Base-by-base conservation (phyloP, 2,888 invertebrate species). In the Polietes domitor region DNA sequence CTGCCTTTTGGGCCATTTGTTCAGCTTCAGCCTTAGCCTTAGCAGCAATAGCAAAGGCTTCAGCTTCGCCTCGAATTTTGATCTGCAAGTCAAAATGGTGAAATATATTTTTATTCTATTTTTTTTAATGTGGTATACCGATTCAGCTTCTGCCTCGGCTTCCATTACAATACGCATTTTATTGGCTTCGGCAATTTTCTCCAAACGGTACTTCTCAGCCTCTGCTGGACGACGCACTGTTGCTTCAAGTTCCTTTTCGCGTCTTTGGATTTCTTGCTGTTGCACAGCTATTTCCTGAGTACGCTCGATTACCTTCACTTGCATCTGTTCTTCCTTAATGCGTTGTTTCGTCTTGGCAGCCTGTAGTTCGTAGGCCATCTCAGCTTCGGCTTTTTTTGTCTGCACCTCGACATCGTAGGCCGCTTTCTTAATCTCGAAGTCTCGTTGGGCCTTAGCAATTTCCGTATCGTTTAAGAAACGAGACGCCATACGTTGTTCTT, bases 321-420 rank as follows among this genome's bases (percentile, higher is more conserved):
- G 98, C 98, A 99, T 99, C 90, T 98, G 96, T 92, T 99, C 99
- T 89, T 98, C 98, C 93, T 98, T 98, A 89, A 98, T 98, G 85
- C 97, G 95, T 91, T 99, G 98, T 89, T 98, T 97, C 0, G 98
- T 98, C 93, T 98, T 98, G 0, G 98, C 98, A 0, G 98, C 98
- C 94, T 98, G 98, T 79, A 98, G 92, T 89, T 97, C 97, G 91
- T 96, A 98, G 0, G 98, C 98, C 95, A 98, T 95, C 92, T 98
- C 98, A 10, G 98, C 98, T 93, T 98, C 98, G 63, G 98, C 98
- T 87, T 92, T 92, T 86, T 92, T 96, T 9, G 98, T 98, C 92
- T 98, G 97, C 55, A 99, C 98, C 94, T 99, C 99, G 86, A 97
- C 96, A 91, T 99, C 99, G 91, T 99, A 99, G 1, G 97, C 96